Conservation (phyloP, 2,113 vertebrate species). For the Cynocephalus volans region DNA sequence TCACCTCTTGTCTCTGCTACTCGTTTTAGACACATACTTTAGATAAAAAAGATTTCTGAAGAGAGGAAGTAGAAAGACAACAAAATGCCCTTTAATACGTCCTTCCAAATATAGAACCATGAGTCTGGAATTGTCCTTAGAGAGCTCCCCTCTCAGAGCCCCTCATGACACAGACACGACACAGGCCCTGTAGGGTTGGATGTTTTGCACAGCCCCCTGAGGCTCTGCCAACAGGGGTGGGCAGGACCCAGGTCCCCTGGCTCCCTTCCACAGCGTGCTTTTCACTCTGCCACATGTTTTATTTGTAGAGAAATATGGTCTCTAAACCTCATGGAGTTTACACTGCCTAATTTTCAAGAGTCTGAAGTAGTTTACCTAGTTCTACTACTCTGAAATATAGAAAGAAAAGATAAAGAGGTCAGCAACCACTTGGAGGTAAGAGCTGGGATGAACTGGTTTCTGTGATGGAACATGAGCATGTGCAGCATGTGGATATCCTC, state of each 20-base stretch:
- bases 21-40: slow-evolving; percentile 14
- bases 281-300: background rate
- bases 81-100: slow-evolving; percentile 16
- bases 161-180: background rate
- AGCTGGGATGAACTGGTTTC: background rate
- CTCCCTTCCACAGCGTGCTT: background rate
- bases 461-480: background rate
- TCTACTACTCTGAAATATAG: background rate
- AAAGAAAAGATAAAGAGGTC: background rate
- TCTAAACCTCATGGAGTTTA: slow-evolving; percentile 19
- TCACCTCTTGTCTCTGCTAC: slow-evolving; percentile 20
- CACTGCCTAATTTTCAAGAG: slow-evolving; percentile 19
- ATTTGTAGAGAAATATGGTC: background rate
- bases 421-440: background rate
- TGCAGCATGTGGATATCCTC: background rate
- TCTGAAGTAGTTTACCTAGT: slow-evolving; percentile 8
- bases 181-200: background rate
- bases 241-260: too few species aligned
- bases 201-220: background rate
- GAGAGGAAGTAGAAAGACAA: slow-evolving; percentile 59
- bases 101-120: slow-evolving; percentile 43
- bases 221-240: background rate
- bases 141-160: background rate
- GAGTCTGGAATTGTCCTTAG: background rate
- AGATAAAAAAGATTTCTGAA: slow-evolving; percentile 64